Evolutionary conservation across 2,888 invertebrate genomes (phyloP).

Genomic region (Meandrusa payeni): DNA sequence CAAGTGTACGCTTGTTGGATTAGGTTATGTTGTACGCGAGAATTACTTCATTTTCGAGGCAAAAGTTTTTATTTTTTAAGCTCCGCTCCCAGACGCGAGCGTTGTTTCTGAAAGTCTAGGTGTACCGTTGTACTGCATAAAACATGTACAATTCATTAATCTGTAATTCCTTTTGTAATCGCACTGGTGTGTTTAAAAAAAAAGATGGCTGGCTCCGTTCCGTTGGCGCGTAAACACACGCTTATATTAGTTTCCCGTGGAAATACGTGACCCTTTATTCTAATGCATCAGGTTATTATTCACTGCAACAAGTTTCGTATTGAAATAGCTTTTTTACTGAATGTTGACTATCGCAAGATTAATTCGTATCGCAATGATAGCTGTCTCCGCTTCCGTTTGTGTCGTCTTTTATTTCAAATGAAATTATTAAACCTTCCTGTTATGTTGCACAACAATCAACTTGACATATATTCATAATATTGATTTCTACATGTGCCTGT

Average conservation of each 20-base stretch:
- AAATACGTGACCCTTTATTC: constrained; percentile 13
- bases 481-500: no score
- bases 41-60: constrained; percentile 22
- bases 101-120: background rate
- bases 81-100: background rate
- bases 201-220: background rate
- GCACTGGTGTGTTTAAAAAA: constrained; percentile 4
- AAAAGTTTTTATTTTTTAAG: background rate
- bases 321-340: constrained; percentile 7
- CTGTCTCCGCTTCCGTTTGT: constrained; percentile 9
- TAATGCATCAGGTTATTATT: constrained; percentile 4
- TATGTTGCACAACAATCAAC: no score
- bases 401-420: background rate
- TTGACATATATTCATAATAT: no score
- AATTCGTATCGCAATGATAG: constrained; percentile 2
- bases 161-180: background rate
- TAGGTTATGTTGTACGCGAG: constrained; percentile 37
- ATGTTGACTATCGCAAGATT: constrained; percentile 6
- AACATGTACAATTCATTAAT: background rate
- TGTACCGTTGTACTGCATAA: constrained; percentile 7
- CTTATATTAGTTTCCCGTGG: constrained; percentile 11
- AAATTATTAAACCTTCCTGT: no score
- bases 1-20: constrained; percentile 38
- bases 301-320: constrained; percentile 4
- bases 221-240: constrained; percentile 2